phyloP scores from a whole-genome alignment of 2,113 vertebrate genomes.

The Sphyrna mokarran region DNA sequence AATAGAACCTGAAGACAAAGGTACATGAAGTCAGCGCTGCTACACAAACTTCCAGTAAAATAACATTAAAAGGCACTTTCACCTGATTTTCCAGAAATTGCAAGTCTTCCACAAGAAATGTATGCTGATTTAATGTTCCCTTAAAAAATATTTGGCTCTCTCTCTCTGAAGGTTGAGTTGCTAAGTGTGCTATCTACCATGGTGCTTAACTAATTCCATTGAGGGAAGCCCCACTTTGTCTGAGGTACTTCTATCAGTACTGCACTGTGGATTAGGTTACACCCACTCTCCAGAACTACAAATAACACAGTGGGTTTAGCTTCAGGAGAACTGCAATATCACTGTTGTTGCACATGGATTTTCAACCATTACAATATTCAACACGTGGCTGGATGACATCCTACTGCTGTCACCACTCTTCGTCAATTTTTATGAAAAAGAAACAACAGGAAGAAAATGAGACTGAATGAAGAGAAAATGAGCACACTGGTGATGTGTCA shows the following conservation, averaged over 20 bases:
- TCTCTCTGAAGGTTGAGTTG: neutral
- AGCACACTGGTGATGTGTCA: neutral
- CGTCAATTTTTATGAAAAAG: neutral
- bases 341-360: neutral
- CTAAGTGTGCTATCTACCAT: neutral
- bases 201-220: neutral
- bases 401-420: neutral
- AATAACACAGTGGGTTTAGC: neutral
- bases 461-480: neutral
- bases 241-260: neutral
- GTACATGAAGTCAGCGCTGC: neutral
- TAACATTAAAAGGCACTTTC: neutral
- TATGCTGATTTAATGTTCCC: neutral
- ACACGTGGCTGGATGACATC: neutral
- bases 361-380: neutral
- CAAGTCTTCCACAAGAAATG: neutral
- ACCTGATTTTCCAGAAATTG: neutral
- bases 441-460: neutral
- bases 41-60: neutral
- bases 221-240: neutral
- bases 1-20: neutral
- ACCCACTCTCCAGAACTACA: neutral
- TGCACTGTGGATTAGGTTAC: neutral
- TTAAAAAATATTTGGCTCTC: neutral
- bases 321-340: neutral